Evolutionary conservation across 2,797 vertebrate genomes (phyloP).

Genomic region (Hylomyscus alleni): DNA sequence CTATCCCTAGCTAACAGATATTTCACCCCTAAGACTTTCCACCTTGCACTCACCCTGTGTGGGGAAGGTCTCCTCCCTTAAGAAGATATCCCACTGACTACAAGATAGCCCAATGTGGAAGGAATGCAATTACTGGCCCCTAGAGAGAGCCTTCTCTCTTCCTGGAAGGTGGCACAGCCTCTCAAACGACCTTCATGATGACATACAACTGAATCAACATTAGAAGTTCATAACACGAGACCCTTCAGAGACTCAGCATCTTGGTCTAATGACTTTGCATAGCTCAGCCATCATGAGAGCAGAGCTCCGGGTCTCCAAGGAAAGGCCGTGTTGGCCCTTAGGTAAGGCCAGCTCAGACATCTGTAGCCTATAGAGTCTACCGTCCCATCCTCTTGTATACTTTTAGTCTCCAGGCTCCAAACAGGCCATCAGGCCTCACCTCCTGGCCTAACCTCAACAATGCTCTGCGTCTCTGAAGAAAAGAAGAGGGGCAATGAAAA

Average conservation of each 20-base stretch:
- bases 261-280: not conserved
- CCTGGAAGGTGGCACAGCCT: not conserved
- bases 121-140: not conserved
- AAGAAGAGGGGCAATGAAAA: not conserved
- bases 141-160: not conserved
- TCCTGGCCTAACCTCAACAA: not conserved
- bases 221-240: not conserved
- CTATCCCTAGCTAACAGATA: not conserved
- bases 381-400: too few species aligned
- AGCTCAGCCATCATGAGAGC: not conserved
- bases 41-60: not conserved
- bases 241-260: not conserved
- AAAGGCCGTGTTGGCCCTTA: not conserved
- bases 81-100: not conserved
- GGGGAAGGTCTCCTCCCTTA: not conserved
- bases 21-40: not conserved
- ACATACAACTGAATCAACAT: not conserved
- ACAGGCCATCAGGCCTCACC: not conserved
- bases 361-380: not conserved
- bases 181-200: not conserved
- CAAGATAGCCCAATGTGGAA: not conserved
- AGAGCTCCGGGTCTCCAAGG: not conserved
- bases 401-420: not conserved
- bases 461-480: not conserved
- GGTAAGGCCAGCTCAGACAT: not conserved